Evolutionary conservation across 2,888 invertebrate genomes (phyloP), one percentile per base, ranked within the genome.

Genomic region (Caenorhabditis sp.): DNA sequence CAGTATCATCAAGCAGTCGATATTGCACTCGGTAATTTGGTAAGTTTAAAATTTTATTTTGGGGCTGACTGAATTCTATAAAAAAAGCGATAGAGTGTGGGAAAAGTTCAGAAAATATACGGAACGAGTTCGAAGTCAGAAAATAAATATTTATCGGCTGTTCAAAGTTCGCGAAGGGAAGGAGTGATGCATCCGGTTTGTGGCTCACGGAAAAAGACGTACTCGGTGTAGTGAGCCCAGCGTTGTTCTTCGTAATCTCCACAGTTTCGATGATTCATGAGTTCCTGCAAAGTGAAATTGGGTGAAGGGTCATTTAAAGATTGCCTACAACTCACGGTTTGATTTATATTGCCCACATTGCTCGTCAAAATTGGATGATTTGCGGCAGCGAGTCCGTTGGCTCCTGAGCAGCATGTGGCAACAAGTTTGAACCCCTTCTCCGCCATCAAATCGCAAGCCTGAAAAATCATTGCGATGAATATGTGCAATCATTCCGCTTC

Each of bases 191-290:
- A 73, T 31, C 84, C 80, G 54, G 76, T 64, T 49, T 87, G 73
- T 12, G 87, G 87, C 51, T 87, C 86, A 70, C 97, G 95, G 91
- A 96, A 95, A 93, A 97, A 99, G 87, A 98, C 96, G 93, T 98
- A 99, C 94, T 98, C 99, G 94, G 99, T 99, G 95, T 99, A 99
- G 93, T 99, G 99, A 93, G 98, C 97, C 99, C 99, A 99, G 93
- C 97, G 96, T 93, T 97, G 97, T 93, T 99, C 99, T 93, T 99
- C 99, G 28, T 96, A 95, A 93, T 99, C 98, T 86, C 97, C 96
- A 51, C 98, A 89, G 72, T 91, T 90, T 22, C 91, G 89, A 56
- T 87, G 86, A 66, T 89, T 90, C 88, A 91, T 90, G n/a, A 89
- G 83, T 35, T 91, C 91, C 90, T 89, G 69, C 8, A 87, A 82